These are phyloP conservation scores for Calliphora vicina DNA, from an alignment of 1,140 invertebrate genomes.

Conservation along the genomic window DNA sequence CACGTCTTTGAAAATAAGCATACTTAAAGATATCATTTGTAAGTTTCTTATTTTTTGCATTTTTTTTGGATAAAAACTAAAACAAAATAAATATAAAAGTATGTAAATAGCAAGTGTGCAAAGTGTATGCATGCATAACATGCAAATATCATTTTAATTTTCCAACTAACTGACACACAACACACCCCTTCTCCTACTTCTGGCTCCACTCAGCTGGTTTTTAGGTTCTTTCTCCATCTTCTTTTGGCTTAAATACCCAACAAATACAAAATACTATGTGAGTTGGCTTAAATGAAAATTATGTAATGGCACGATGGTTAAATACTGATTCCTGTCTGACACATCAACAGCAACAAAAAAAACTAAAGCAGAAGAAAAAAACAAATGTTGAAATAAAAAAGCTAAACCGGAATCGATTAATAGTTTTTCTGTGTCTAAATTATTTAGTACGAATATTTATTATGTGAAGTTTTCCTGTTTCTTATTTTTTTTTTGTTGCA, in stretches of 20 bases:
- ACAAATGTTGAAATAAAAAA: background rate
- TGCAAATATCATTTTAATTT: constrained; percentile 28
- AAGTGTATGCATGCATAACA: constrained; percentile 6
- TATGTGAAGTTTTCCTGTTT: too few relatives aligned
- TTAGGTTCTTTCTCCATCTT: background rate
- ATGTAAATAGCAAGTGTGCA: background rate
- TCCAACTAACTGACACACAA: background rate
- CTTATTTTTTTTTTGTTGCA: too few relatives aligned
- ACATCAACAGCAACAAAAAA: too few relatives aligned
- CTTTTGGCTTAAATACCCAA: background rate
- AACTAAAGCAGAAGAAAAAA: background rate
- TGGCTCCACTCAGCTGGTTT: background rate
- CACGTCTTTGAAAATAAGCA: background rate
- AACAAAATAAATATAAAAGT: too few relatives aligned
- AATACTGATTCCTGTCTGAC: background rate
- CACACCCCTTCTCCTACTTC: background rate
- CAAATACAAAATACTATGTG: background rate
- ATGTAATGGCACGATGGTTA: constrained; percentile 13
- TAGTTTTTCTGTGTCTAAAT: background rate
- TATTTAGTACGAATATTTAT: too few relatives aligned
- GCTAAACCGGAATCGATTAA: background rate
- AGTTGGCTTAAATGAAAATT: constrained; percentile 9
- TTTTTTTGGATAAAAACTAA: too few relatives aligned
- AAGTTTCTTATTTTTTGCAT: background rate
- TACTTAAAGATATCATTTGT: background rate